Conservation (phyloP, 2,113 vertebrate species). For the Morone chrysops region DNA sequence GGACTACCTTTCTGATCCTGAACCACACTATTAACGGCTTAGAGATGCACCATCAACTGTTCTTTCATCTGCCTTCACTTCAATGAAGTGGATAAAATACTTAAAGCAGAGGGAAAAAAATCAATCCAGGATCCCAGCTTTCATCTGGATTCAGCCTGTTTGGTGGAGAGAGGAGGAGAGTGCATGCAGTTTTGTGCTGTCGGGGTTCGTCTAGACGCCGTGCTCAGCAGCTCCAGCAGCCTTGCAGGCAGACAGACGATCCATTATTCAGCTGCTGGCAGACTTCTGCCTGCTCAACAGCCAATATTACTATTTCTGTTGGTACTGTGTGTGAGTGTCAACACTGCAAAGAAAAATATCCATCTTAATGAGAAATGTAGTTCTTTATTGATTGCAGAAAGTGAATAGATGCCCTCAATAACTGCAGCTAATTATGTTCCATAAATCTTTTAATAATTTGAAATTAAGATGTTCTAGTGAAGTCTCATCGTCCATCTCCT, state of each 20-base stretch:
- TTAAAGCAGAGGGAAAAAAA: neutral
- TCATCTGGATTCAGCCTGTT: conserved; percentile 30
- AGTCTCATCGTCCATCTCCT: neutral
- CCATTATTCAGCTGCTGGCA: conserved; percentile 73
- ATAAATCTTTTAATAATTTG: neutral
- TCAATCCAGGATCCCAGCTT: conserved; percentile 1
- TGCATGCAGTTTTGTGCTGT: conserved; percentile 8
- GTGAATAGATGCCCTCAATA: too few species aligned
- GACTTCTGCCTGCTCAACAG: conserved; percentile 39
- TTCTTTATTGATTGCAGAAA: neutral
- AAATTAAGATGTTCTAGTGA: neutral
- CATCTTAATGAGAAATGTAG: neutral
- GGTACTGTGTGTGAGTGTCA: conserved; percentile 17
- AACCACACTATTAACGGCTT: conserved; percentile 15
- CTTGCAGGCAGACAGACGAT: conserved; percentile 62
- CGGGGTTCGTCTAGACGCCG: conserved; percentile 50
- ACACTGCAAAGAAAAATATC: conserved; percentile 24
- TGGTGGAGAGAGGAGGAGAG: conserved; percentile 4
- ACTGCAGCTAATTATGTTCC: too few species aligned
- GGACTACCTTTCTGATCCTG: conserved; percentile 1
- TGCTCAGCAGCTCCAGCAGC: conserved; percentile 46
- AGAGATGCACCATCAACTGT: conserved; percentile 4
- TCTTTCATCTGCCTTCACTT: conserved; percentile 41
- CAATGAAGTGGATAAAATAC: conserved; percentile 35
- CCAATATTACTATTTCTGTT: conserved; percentile 49